Conservation (phyloP, 2,888 invertebrate genomes). For the Homarus gammarus region DNA sequence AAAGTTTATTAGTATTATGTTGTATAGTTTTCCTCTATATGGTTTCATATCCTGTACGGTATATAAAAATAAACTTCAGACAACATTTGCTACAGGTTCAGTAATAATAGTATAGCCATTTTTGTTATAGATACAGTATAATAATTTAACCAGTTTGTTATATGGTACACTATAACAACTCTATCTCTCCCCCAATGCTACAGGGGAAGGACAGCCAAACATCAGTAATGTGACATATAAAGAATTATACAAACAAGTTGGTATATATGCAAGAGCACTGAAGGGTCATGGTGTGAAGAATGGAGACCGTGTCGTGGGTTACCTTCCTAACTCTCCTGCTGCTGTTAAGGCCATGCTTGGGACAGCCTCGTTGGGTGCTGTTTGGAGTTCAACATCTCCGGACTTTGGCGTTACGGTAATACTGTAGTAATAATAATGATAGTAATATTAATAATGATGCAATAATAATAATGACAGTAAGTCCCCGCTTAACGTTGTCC, state of each 20-base stretch:
- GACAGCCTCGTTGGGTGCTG: constrained; percentile 81
- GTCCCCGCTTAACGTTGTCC: too few species aligned
- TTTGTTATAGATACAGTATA: neutral
- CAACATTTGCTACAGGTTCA: too few species aligned
- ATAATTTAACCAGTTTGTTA: neutral
- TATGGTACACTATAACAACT: neutral
- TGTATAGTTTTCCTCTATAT: too few species aligned
- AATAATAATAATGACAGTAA: too few species aligned
- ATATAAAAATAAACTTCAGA: too few species aligned
- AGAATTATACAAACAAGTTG: constrained; percentile 78
- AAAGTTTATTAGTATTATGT: too few species aligned
- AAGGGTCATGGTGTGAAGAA: constrained; percentile 78
- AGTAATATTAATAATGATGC: too few species aligned
- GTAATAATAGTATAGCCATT: too few species aligned
- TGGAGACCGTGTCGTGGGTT: constrained; percentile 81
- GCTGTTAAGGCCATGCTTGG: constrained; percentile 82
- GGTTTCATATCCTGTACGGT: too few species aligned
- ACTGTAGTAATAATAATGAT: too few species aligned
- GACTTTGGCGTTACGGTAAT: constrained; percentile 81
- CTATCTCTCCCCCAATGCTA: neutral
- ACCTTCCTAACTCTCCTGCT: constrained; percentile 81
- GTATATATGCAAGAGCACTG: constrained; percentile 79
- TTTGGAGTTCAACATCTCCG: constrained; percentile 82
- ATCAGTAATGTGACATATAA: constrained; percentile 78
- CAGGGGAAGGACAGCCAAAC: constrained; percentile 71